phyloP scores from a whole-genome alignment of 2,888 invertebrate genomes.

The Oxystoma pomonae region DNA sequence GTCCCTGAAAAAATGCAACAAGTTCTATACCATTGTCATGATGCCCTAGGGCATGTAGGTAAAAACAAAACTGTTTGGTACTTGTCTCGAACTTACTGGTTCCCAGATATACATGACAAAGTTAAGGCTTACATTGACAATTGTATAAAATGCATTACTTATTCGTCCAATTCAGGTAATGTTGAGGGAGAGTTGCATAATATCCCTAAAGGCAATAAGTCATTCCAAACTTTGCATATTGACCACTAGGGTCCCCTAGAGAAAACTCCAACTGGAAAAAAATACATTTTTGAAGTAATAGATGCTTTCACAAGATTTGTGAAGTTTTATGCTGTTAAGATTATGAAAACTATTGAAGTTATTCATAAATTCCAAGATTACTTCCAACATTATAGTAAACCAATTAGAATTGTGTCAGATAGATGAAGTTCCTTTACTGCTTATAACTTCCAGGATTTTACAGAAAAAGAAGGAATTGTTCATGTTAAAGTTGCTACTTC shows the following conservation, averaged over 20 bases:
- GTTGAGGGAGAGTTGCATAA: background rate
- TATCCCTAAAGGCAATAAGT: conserved; percentile 1
- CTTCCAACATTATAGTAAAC: too few species aligned
- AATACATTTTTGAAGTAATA: too few species aligned
- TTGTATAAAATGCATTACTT: conserved; percentile 11
- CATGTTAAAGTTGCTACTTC: too few species aligned
- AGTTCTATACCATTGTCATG: background rate
- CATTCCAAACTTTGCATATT: conserved; percentile 10
- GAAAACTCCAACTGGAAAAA: too few species aligned
- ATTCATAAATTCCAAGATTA: too few species aligned
- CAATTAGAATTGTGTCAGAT: too few species aligned
- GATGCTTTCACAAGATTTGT: too few species aligned
- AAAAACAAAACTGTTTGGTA: conserved; percentile 5
- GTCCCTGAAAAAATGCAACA: conserved; percentile 4
- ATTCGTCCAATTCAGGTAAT: conserved; percentile 3
- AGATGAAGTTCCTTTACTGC: too few species aligned
- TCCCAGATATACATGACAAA: conserved; percentile 4
- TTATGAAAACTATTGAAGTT: too few species aligned
- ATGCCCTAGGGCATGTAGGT: conserved; percentile 7
- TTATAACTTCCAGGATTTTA: too few species aligned
- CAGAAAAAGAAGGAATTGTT: too few species aligned
- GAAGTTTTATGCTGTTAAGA: too few species aligned
- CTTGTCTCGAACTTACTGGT: conserved; percentile 7
- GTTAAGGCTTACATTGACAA: conserved; percentile 8
- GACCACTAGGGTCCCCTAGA: conserved; percentile 17